A percentile compares a stretch with the other conserved stretches of the same genome.
These are phyloP conservation scores for Zaprionus lachaisei DNA, from an alignment of 1,140 invertebrate genomes.

Conservation along the genomic window DNA sequence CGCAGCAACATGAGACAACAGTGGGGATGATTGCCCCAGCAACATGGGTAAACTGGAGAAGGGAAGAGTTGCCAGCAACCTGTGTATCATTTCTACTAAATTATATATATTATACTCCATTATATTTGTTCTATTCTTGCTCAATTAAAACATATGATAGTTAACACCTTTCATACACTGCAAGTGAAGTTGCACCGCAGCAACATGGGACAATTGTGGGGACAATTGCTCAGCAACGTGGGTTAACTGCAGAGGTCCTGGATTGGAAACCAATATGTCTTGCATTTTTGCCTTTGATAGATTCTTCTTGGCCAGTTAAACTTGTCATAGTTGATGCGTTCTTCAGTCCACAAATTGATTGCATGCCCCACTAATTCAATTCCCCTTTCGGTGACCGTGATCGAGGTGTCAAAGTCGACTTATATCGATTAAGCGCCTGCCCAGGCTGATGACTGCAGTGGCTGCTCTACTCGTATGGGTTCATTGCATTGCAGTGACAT, in stretches of 20 bases:
- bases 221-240: not conserved
- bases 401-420: conserved; percentile 70
- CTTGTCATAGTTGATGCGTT: not conserved
- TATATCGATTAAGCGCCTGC: conserved; percentile 55
- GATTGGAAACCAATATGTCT: not conserved
- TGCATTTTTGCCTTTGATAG: not conserved
- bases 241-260: too few species aligned
- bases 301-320: not conserved
- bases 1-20: too few species aligned
- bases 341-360: conserved; percentile 56
- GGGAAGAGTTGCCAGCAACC: too few species aligned
- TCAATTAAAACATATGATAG: too few species aligned
- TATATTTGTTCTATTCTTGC: too few species aligned
- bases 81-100: too few species aligned
- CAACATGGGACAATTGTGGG: not conserved
- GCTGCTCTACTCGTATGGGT: conserved; percentile 39
- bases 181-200: not conserved
- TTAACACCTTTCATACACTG: too few species aligned
- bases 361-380: conserved; percentile 51
- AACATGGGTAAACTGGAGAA: too few species aligned
- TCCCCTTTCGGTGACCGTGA: conserved; percentile 46
- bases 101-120: too few species aligned
- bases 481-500: conserved; percentile 47
- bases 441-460: conserved; percentile 9
- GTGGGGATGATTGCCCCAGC: too few species aligned